A percentile compares a stretch with the other conserved stretches of the same genome.
phyloP scores from a whole-genome alignment of 2,888 invertebrate species.

The Dryococelus australis region DNA sequence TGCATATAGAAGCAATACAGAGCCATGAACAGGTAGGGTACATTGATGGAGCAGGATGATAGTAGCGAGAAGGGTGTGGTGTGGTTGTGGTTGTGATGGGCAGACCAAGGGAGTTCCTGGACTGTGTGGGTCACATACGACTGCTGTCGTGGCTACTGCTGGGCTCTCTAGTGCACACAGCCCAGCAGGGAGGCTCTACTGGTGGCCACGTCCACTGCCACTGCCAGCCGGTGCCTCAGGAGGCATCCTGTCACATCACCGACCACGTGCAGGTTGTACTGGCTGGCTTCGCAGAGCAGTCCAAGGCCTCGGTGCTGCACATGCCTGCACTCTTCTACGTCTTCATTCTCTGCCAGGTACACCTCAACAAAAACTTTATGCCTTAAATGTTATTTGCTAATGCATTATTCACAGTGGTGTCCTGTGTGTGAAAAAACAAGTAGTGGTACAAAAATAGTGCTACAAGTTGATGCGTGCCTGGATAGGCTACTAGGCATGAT shows the following conservation, averaged over 20 bases:
- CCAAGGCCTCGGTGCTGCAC: constrained; percentile 89
- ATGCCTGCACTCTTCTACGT: constrained; percentile 98
- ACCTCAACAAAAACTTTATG: neutral
- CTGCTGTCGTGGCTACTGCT: constrained; percentile 94
- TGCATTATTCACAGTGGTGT: too few species aligned
- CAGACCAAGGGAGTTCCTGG: constrained; percentile 92
- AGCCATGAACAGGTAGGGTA: too few species aligned
- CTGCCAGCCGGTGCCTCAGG: constrained; percentile 90
- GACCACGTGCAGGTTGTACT: constrained; percentile 97
- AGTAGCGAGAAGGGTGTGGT: neutral
- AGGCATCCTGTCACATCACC: constrained; percentile 94
- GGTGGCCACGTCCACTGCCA: constrained; percentile 51
- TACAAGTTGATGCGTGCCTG: too few species aligned
- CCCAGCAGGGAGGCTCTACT: constrained; percentile 64
- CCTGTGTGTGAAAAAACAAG: too few species aligned
- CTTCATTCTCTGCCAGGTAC: constrained; percentile 93
- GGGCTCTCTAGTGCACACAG: constrained; percentile 91
- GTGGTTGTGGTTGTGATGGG: neutral
- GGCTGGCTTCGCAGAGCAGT: constrained; percentile 95
- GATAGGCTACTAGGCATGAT: too few species aligned
- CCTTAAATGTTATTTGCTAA: too few species aligned
- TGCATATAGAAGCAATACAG: too few species aligned
- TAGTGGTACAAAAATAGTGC: too few species aligned
- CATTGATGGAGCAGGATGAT: too few species aligned
- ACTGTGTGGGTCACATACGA: constrained; percentile 93